Base-by-base conservation (phyloP, 2,888 invertebrate species). In the Stegophylla sp. region DNA sequence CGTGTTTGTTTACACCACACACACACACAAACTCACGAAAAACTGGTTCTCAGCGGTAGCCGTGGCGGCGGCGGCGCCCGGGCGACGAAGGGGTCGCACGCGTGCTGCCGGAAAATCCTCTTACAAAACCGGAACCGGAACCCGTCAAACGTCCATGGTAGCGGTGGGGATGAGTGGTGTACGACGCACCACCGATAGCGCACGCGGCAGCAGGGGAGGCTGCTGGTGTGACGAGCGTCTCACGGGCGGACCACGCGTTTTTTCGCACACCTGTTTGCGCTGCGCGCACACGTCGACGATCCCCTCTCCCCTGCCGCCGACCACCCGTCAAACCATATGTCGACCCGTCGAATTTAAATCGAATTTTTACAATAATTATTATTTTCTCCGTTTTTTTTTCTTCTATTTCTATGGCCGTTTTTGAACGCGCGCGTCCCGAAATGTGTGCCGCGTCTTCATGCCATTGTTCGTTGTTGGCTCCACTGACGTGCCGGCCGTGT, bases 381-480 rank as follows among this genome's bases (percentile, higher is more conserved):
- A 5, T 34, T 34, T 48, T 17, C 12, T 48, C 2, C 12, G 13
- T 48, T 48, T 48, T 48, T 3, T 48, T 48, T 17, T 48, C 34
- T 3, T 34, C 34, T 7, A 7, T 34, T 34, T 7, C 34, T 3
- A 7, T 34, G 34, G 34, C 34, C 53, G n/a, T 53, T n/a, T 53
- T 15, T 10, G 43, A n/a, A 53, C 53, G 53, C 45, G 45, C 20
- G 41, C n/a, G 75, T 48, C 26, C 48, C 75, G 41, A 3, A n/a
- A 26, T 15, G 28, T 34, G 73, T 66, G 23, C 64, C 63, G 26
- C 12, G 23, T 45, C 17, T 43, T 17, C n/a, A n/a, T 45, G 23
- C 75, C 75, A 76, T 76, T 76, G 75, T 76, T 77, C 28, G 77
- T 69, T 45, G 77, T 69, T 59, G 77, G 77, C 77, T 69, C 77